phyloP scores from a whole-genome alignment of 2,113 vertebrate genomes.

The Zosterops lateralis region DNA sequence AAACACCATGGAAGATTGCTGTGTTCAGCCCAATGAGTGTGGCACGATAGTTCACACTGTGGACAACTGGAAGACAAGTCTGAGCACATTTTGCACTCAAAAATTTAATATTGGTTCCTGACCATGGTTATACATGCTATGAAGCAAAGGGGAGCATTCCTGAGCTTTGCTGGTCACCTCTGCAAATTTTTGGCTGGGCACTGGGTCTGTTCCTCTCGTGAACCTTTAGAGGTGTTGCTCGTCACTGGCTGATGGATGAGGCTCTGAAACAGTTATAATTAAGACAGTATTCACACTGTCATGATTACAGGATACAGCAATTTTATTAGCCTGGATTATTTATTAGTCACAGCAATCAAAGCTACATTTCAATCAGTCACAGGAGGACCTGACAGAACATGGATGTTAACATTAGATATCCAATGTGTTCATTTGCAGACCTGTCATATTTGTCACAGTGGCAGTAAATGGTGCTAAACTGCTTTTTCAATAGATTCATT shows the following conservation, averaged over 20 bases:
- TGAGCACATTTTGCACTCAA: background rate
- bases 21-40: background rate
- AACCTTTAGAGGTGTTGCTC: background rate
- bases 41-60: background rate
- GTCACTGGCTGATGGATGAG: background rate
- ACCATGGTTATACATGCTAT: accelerated
- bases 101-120: background rate
- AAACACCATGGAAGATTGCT: background rate
- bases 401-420: slow-evolving; percentile 1
- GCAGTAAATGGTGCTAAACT: slow-evolving; percentile 56
- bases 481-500: slow-evolving; percentile 54
- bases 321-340: background rate
- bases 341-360: slow-evolving; percentile 22
- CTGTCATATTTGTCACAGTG: slow-evolving; percentile 38
- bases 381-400: slow-evolving; percentile 30
- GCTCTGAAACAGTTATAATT: background rate
- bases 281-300: background rate
- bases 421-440: slow-evolving; percentile 49
- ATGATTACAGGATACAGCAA: background rate
- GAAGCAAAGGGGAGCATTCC: background rate
- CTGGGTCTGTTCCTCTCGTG: background rate
- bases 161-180: background rate
- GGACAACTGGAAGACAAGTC: background rate
- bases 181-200: background rate
- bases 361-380: background rate